Evolutionary conservation across 2,797 vertebrate genomes (phyloP).

Genomic region (Scolopax rusticola): DNA sequence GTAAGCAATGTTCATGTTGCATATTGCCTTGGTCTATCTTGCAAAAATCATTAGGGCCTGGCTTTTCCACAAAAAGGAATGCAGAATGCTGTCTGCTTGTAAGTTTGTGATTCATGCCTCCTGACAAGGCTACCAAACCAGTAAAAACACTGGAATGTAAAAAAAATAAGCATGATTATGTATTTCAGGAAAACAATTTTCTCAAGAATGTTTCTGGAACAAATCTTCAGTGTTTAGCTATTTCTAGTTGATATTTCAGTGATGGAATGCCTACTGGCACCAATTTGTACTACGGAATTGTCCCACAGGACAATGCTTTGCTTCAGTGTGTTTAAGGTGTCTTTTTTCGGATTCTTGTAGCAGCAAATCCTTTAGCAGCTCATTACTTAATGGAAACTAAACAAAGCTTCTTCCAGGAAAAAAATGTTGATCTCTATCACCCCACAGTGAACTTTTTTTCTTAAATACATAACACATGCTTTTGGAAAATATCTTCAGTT

Average conservation of each 20-base stretch:
- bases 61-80: constrained; percentile 49
- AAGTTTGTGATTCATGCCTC: constrained; percentile 67
- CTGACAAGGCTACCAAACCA: constrained; percentile 64
- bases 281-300: constrained; percentile 11
- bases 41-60: constrained; percentile 11
- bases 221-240: constrained; percentile 56
- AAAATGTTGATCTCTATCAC: constrained; percentile 57
- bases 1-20: background rate
- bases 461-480: constrained; percentile 55
- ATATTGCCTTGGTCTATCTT: background rate
- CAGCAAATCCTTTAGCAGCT: constrained; percentile 66
- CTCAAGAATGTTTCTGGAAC: constrained; percentile 73
- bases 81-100: constrained; percentile 47
- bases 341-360: constrained; percentile 54
- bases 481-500: constrained; percentile 54
- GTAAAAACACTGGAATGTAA: constrained; percentile 68
- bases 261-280: constrained; percentile 65
- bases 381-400: constrained; percentile 70
- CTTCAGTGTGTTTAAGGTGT: constrained; percentile 45
- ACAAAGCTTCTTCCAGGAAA: constrained; percentile 66
- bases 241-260: constrained; percentile 48
- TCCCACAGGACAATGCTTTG: constrained; percentile 43
- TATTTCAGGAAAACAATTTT: constrained; percentile 74
- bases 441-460: constrained; percentile 50
- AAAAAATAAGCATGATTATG: constrained; percentile 67